Conservation (phyloP, 2,797 vertebrate species). For the Staurois parvus region DNA sequence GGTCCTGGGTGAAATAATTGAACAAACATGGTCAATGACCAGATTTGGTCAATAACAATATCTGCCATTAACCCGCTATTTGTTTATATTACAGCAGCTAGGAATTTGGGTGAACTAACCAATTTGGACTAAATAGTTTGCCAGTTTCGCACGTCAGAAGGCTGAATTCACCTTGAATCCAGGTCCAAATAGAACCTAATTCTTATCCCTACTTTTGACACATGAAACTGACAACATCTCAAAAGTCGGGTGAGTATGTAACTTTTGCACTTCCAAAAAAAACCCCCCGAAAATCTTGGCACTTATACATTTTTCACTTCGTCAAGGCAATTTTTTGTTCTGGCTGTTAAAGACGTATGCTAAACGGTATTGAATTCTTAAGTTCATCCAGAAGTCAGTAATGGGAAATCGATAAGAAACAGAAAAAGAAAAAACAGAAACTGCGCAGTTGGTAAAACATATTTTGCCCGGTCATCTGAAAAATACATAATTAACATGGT, state of each 20-base stretch:
- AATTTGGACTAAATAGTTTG: too few species aligned
- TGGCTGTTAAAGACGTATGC: slow-evolving; percentile 2
- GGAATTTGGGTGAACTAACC: too few species aligned
- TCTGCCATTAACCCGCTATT: too few species aligned
- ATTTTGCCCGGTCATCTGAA: slow-evolving; percentile 28
- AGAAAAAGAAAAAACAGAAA: not conserved
- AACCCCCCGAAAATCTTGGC: not conserved
- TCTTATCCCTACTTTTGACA: too few species aligned
- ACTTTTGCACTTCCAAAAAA: not conserved
- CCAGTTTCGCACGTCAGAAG: too few species aligned
- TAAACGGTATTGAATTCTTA: slow-evolving; percentile 33
- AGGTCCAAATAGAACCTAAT: too few species aligned
- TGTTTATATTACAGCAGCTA: too few species aligned
- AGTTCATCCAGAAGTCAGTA: slow-evolving; percentile 31
- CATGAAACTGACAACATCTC: not conserved
- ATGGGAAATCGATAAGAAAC: slow-evolving; percentile 50
- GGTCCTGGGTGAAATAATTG: too few species aligned
- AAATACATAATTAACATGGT: slow-evolving; percentile 52
- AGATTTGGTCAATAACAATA: too few species aligned
- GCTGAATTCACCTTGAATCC: too few species aligned
- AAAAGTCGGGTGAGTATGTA: not conserved
- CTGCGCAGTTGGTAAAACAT: slow-evolving; percentile 8
- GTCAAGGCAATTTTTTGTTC: not conserved
- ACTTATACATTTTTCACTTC: not conserved
- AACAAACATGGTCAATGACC: too few species aligned